Conservation (phyloP, 2,797 vertebrate genomes). For the Chiroxiphia lanceolata region DNA sequence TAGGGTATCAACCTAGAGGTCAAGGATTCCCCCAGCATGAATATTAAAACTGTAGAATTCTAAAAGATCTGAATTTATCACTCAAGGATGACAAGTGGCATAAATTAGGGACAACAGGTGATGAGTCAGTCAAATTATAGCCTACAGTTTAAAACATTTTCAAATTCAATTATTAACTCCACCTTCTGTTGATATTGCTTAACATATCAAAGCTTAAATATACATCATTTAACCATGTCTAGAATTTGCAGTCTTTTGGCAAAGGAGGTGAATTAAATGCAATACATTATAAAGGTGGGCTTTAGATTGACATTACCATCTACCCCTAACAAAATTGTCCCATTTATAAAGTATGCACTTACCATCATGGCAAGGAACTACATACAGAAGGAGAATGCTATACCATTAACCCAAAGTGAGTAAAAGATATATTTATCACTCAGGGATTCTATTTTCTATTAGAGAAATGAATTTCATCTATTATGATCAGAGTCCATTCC, state of each 20-base stretch:
- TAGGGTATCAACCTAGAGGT: not conserved
- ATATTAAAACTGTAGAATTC: not conserved
- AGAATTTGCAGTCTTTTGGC: not conserved
- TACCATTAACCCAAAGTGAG: not conserved
- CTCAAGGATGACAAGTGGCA: not conserved
- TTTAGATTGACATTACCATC: not conserved
- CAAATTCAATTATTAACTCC: not conserved
- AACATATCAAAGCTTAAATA: not conserved
- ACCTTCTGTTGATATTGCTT: not conserved
- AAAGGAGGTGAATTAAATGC: not conserved
- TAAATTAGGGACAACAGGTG: not conserved
- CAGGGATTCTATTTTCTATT: not conserved
- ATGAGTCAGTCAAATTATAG: not conserved
- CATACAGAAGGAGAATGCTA: not conserved
- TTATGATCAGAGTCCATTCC: not conserved
- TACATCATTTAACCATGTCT: not conserved
- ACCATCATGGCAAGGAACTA: not conserved
- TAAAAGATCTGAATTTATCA: not conserved
- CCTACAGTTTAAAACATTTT: not conserved
- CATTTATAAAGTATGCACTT: not conserved
- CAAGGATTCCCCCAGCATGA: not conserved
- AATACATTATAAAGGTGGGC: not conserved
- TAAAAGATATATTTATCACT: not conserved
- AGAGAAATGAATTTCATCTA: not conserved
- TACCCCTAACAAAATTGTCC: not conserved